Percentiles rank a stretch among this genome's conserved stretches.
Evolutionary conservation across 92 coral and sea anemone genomes (phyloP).

Genomic region (Heliopora coerulea): DNA sequence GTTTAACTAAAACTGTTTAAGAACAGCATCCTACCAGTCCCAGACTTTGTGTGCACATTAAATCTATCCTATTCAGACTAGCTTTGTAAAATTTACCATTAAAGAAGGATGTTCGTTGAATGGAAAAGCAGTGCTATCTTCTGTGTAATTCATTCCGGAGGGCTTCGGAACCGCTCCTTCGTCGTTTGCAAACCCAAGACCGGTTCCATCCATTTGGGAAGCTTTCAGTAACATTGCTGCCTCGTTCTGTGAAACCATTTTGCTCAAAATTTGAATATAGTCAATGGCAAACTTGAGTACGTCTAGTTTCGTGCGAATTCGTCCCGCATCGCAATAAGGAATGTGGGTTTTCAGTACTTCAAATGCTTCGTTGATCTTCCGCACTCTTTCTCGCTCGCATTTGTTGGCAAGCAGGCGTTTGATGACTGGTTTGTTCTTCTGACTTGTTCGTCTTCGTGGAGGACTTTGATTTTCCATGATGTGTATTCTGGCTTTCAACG

Average conservation of each 20-base stretch:
- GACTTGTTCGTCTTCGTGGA: constrained; percentile 3
- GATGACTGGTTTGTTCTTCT: constrained; percentile 29
- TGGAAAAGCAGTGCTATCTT: not conserved
- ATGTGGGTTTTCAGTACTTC: constrained; percentile 52
- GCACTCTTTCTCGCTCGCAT: constrained; percentile 60
- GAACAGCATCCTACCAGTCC: not conserved
- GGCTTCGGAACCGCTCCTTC: not conserved
- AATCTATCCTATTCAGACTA: no score
- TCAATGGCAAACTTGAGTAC: constrained; percentile 54
- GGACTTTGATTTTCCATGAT: constrained; percentile 2
- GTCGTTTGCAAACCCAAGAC: not conserved
- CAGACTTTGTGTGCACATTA: no score
- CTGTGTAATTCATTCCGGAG: not conserved
- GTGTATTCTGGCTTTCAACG: not conserved
- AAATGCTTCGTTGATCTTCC: constrained; percentile 64
- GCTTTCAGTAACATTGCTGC: constrained; percentile 25
- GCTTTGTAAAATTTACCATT: not conserved
- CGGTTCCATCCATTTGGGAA: not conserved
- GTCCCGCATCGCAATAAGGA: constrained; percentile 49
- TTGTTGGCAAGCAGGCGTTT: constrained; percentile 57
- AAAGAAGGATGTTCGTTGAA: not conserved
- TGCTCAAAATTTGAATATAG: constrained; percentile 53
- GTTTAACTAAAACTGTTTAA: no score
- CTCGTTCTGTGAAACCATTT: constrained; percentile 37
- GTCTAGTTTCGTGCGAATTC: constrained; percentile 56